These are phyloP conservation scores for Patella depressa DNA, from an alignment of 2,888 invertebrate species.

Conservation along the genomic window DNA sequence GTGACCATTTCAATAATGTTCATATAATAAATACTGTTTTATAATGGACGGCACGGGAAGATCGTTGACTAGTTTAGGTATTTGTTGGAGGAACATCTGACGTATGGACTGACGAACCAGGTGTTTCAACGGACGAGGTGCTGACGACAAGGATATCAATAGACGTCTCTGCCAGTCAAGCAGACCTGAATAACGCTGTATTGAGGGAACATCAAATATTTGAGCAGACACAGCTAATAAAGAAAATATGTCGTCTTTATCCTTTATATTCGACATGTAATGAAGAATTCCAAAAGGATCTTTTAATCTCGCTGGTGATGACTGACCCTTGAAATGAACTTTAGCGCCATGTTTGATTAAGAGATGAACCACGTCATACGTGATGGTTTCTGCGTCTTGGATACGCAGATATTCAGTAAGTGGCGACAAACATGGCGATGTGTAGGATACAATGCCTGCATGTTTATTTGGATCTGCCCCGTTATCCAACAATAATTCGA, in stretches of 20 bases:
- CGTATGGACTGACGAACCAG: constrained; percentile 42
- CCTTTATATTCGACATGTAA: constrained; percentile 79
- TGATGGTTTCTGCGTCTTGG: constrained; percentile 77
- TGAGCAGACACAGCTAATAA: constrained; percentile 82
- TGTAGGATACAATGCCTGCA: constrained; percentile 74
- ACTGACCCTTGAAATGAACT: constrained; percentile 73
- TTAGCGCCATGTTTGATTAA: constrained; percentile 83
- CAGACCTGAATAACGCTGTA: constrained; percentile 80
- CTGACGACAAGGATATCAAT: constrained; percentile 74
- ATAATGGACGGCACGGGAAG: constrained; percentile 55
- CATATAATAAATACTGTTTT: constrained; percentile 52
- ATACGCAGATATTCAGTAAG: constrained; percentile 85
- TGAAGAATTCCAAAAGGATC: constrained; percentile 88
- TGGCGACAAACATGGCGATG: constrained; percentile 81
- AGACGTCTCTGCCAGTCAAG: constrained; percentile 78
- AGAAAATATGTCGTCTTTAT: constrained; percentile 75
- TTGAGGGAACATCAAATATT: constrained; percentile 85
- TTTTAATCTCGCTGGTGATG: constrained; percentile 54
- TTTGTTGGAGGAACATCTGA: constrained; percentile 30
- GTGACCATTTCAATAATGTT: constrained; percentile 17
- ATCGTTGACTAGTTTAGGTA: constrained; percentile 41
- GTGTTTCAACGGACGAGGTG: constrained; percentile 54
- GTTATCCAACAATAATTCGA: constrained; percentile 56
- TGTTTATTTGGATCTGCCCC: constrained; percentile 64
- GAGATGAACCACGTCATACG: constrained; percentile 78